Evolutionary conservation across 2,113 vertebrate genomes (phyloP).

Genomic region (Urocitellus parryii): DNA sequence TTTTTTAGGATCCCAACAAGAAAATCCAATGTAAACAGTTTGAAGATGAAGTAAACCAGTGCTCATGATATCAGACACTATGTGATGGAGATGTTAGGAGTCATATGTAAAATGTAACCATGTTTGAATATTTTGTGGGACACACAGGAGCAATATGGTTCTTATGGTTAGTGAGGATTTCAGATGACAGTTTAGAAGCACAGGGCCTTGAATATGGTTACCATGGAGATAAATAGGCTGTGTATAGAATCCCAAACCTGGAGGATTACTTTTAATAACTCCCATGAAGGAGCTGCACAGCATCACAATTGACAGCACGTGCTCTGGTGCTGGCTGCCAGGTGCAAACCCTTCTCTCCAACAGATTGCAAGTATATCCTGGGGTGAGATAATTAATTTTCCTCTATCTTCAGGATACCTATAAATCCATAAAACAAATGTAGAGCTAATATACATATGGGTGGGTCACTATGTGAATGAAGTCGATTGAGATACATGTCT

Average conservation of each 20-base stretch:
- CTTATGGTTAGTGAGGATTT: constrained; percentile 14
- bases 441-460: background rate
- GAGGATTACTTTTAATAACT: constrained; percentile 49
- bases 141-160: constrained; percentile 20
- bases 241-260: background rate
- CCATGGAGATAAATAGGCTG: constrained; percentile 47
- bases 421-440: background rate
- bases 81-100: background rate
- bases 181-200: background rate
- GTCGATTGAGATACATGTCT: background rate
- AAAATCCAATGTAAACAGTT: background rate
- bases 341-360: background rate
- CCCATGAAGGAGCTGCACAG: background rate
- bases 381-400: background rate
- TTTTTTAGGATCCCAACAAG: background rate
- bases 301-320: fast-evolving
- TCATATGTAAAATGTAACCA: background rate
- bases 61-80: background rate
- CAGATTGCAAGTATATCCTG: background rate
- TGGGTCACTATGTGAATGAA: background rate
- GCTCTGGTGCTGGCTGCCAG: background rate
- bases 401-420: background rate
- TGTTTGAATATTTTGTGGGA: background rate
- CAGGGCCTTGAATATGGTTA: background rate
- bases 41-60: background rate